Base-by-base conservation (phyloP, 2,797 vertebrate species). In the Falco biarmicus region DNA sequence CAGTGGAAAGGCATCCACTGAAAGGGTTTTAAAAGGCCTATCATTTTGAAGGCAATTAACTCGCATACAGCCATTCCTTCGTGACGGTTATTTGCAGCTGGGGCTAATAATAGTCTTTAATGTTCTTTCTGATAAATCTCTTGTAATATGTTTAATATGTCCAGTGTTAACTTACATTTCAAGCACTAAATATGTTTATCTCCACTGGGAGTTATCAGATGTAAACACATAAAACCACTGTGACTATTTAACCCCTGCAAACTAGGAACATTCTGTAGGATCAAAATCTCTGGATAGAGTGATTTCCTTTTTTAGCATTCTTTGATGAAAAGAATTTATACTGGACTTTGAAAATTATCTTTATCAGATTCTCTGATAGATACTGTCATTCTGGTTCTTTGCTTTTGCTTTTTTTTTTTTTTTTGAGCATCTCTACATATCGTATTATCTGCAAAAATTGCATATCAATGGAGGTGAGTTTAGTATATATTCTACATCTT, bases 161-260 rank as follows among this genome's bases (percentile, higher is more conserved):
- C 68, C 85, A 75, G 15, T 53, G 48, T 82, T 81, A 78, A 78
- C 61, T 85, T 84, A 50, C 8, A 59, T 81, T 91, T 91, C 45
- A 90, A 54, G 28, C 50, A 78, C 43, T 90, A 64, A 78, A 87
- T 60, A 63, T n/a, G 28, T 91, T 94, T 93, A 64, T 86, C 69
- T 91, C 65, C 68, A 31, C 16, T 63, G 59, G 56, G 51, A 87
- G 17, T 61, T 92, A 89, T 69, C 63, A 87, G 51, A 64, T 59
- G 29, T 39, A 84, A 95, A 84, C 51, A 64, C 16, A 56, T 28
- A 39, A 84, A 94, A 84, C 86, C 61, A 20, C 68, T 60, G 15
- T 64, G 76, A 60, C 37, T 68, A 18, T 54, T 76, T 93, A 94
- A 82, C 31, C 53, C n/a, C n/a, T 41, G 19, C 25, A 74, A 86